Evolutionary conservation across 2,888 invertebrate genomes (phyloP), one percentile per base, ranked within the genome.

Genomic region (Eristalinus sepulchralis): DNA sequence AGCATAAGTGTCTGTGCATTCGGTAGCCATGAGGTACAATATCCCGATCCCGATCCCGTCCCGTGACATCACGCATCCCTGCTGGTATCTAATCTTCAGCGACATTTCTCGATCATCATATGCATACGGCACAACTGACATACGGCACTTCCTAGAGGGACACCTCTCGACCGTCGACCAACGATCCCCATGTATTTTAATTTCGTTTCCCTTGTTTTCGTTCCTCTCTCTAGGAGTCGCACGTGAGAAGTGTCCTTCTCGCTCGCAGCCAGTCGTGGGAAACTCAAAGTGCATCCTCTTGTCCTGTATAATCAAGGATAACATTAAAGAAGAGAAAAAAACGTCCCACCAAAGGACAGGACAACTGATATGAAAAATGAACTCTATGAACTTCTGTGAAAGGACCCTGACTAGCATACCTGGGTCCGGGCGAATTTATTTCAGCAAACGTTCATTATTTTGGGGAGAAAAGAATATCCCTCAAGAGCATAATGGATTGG

Each of bases 211-310:
- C 80, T 73, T 72, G 77, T 78, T 77, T 78, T 78, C 55, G 47
- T 17, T 75, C 79, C 34, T 73, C 64, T 36, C 64, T 62, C 8
- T 9, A 9, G n/a, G 53, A 75, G 75, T 66, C 70, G 75, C 86
- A 86, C 86, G 86, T 86, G 83, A 83, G 83, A 78, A 79, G 55
- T 78, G 55, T 47, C 71, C 22, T 70, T 75, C 22, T 78, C 47
- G 75, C 4, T 31, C 70, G 8, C 47, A 47, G 47, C 17, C 47
- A 71, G 76, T 86, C 86, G 86, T 86, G 86, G 86, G 86, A 86
- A 86, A 83, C 71, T 79, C 75, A 75, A 79, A 83, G 83, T 86
- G 86, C 86, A 86, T 86, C 86, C 86, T 86, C 83, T 83, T 83
- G 86, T 86, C 77, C 82, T 68, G 67, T 72, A 72, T 67, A 80